Percentiles rank a stretch among this genome's conserved stretches.
phyloP scores from a whole-genome alignment of 2,888 invertebrate genomes.

The Apamea anceps region DNA sequence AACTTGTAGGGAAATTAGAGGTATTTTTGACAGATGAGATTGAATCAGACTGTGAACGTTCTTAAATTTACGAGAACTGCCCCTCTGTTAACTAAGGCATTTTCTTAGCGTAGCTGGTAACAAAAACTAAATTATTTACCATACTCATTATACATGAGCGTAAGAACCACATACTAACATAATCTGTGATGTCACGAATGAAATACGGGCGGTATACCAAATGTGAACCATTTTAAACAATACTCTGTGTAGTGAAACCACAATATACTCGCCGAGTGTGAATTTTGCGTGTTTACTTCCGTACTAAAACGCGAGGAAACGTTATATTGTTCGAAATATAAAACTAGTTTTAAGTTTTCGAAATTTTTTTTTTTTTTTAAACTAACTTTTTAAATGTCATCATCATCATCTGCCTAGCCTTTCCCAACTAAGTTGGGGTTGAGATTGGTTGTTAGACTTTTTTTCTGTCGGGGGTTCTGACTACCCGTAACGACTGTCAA shows the following conservation, averaged over 20 bases:
- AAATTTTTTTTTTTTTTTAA: neutral
- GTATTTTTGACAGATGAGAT: no score
- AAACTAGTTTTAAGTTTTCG: neutral
- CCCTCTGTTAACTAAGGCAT: neutral
- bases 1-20: no score
- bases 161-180: neutral
- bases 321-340: constrained; percentile 2
- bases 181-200: neutral
- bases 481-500: neutral
- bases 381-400: neutral
- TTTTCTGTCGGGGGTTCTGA: neutral
- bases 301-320: constrained; percentile 14
- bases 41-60: no score
- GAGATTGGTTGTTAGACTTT: no score
- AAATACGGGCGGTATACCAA: constrained; percentile 23
- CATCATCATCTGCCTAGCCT: neutral
- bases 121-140: neutral
- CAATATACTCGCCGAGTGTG: constrained; percentile 44
- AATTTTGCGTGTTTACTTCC: constrained; percentile 52
- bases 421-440: neutral
- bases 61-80: no score
- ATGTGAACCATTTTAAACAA: constrained; percentile 44
- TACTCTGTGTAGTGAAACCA: constrained; percentile 38
- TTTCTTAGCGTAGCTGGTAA: neutral
- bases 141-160: neutral